Conservation (phyloP, 2,113 vertebrate species). For the Paramormyrops kingsleyae region DNA sequence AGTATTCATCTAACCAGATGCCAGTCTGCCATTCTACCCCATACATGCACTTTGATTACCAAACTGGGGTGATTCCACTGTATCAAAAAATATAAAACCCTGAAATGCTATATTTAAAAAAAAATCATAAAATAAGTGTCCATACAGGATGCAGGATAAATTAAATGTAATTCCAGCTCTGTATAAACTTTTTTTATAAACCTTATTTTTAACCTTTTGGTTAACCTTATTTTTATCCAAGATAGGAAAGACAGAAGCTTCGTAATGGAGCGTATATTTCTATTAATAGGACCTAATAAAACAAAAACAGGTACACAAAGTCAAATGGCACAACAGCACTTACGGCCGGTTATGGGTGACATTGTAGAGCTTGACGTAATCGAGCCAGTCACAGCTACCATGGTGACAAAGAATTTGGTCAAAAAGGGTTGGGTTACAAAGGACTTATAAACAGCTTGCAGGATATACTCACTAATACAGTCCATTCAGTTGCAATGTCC, state of each 20-base stretch:
- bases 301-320: not conserved
- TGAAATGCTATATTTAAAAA: not conserved
- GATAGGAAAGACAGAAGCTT: not conserved
- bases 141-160: not conserved
- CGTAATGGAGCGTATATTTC: not conserved
- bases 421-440: not conserved
- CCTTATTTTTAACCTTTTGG: not conserved
- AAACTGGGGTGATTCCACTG: not conserved
- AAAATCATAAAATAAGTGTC: not conserved
- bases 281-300: not conserved
- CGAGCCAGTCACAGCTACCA: not conserved
- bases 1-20: not conserved
- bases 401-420: not conserved
- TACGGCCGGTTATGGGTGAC: not conserved
- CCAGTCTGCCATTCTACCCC: not conserved
- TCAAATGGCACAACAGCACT: not conserved
- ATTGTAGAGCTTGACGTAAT: not conserved
- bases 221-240: not conserved
- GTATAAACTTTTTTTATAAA: not conserved
- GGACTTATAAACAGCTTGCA: not conserved
- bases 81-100: not conserved
- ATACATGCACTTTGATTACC: not conserved
- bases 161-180: not conserved
- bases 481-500: not conserved
- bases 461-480: not conserved